These are phyloP conservation scores for Drosophila eohydei DNA, from an alignment of 2,888 invertebrate genomes.

Conservation along the genomic window DNA sequence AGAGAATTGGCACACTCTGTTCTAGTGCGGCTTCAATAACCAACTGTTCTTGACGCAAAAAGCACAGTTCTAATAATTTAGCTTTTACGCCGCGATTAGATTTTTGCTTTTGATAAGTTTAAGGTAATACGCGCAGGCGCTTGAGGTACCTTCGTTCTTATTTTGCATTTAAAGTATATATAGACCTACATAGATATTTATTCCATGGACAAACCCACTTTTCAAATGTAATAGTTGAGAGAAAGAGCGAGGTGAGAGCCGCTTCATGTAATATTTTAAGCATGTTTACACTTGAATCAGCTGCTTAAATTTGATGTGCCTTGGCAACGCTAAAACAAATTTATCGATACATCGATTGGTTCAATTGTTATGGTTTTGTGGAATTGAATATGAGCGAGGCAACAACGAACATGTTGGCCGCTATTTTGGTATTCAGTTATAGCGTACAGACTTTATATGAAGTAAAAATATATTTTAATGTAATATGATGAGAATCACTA, in stretches of 20 bases:
- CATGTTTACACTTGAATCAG: conserved; percentile 39
- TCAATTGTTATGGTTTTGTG: conserved; percentile 10
- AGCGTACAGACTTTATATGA: neutral
- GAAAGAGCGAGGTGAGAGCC: conserved; percentile 20
- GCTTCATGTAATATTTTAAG: conserved; percentile 9
- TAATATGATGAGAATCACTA: too few species aligned
- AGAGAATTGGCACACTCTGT: conserved; percentile 36
- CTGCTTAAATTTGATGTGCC: conserved; percentile 30
- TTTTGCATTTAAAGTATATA: conserved; percentile 9
- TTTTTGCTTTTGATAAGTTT: conserved; percentile 56
- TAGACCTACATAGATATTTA: conserved; percentile 3
- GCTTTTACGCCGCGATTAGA: conserved; percentile 57
- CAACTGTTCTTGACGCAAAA: conserved; percentile 35
- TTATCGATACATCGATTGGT: conserved; percentile 41
- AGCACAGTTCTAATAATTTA: conserved; percentile 17
- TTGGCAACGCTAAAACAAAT: conserved; percentile 30
- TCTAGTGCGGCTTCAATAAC: conserved; percentile 50
- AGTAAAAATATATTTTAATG: neutral
- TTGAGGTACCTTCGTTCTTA: conserved; percentile 5
- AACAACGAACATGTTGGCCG: conserved; percentile 9
- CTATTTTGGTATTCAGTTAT: neutral
- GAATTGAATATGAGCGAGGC: neutral
- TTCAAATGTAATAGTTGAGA: conserved; percentile 38
- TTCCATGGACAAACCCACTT: conserved; percentile 23
- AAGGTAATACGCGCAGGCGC: conserved; percentile 50